A percentile compares a stretch with the other conserved stretches of the same genome.
These are phyloP conservation scores for Helicoverpa zea DNA, from an alignment of 1,140 invertebrate species.

Conservation along the genomic window DNA sequence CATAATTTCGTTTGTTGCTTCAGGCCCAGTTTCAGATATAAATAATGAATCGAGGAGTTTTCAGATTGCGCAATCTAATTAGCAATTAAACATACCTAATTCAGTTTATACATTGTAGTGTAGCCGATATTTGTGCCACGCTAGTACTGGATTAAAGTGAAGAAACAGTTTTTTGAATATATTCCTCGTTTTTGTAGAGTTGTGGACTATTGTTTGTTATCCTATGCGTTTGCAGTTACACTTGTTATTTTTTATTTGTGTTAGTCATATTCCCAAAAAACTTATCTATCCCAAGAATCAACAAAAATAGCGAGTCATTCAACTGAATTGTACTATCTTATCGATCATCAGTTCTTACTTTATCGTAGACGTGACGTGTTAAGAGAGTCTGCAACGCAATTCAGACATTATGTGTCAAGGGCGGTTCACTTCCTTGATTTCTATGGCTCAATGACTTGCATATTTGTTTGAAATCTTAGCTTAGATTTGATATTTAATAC, in stretches of 20 bases:
- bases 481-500: background rate
- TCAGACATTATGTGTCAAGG: conserved; percentile 28
- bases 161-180: background rate
- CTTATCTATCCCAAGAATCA: background rate
- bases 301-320: conserved; percentile 10
- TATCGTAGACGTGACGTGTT: background rate
- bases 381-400: conserved; percentile 12
- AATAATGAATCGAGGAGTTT: background rate
- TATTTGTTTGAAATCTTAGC: background rate
- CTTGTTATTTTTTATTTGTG: background rate
- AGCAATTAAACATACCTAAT: background rate
- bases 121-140: background rate
- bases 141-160: background rate
- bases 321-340: conserved; percentile 14
- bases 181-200: no score
- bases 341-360: conserved; percentile 3
- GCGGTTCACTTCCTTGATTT: conserved; percentile 3
- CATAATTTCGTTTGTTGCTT: no score
- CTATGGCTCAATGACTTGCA: background rate
- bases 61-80: background rate
- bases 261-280: background rate
- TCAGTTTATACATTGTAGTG: background rate
- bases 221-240: background rate
- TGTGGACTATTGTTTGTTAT: background rate
- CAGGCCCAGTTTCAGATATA: background rate